These are phyloP conservation scores for Falco punctatus DNA, from an alignment of 2,113 vertebrate genomes.

Conservation along the genomic window DNA sequence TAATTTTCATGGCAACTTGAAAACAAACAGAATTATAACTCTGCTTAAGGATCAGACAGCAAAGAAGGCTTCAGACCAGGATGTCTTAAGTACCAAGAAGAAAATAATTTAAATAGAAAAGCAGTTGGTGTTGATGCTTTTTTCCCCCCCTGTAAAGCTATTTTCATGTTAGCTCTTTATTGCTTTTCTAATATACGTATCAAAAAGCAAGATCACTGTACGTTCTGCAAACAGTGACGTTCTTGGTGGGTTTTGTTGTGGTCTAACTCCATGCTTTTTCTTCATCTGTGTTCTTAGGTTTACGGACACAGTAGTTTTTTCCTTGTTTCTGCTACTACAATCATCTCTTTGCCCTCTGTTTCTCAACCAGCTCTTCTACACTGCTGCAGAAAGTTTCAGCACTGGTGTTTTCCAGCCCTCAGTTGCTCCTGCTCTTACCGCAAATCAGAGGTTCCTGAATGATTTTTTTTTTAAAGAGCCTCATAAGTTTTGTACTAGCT, in stretches of 20 bases:
- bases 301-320: background rate
- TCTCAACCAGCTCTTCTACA: background rate
- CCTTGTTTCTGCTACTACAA: background rate
- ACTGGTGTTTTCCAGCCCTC: background rate
- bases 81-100: background rate
- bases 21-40: background rate
- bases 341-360: background rate
- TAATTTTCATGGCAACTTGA: slow-evolving; percentile 46
- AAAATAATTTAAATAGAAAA: background rate
- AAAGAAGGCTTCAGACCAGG: background rate
- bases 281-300: background rate
- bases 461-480: background rate
- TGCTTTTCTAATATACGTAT: background rate
- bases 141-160: accelerated
- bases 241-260: background rate
- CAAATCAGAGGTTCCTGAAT: background rate
- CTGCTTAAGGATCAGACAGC: background rate
- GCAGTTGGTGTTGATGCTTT: background rate
- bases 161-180: background rate
- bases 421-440: background rate
- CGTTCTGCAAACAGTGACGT: background rate
- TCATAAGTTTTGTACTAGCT: background rate
- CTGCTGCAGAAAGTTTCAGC: background rate
- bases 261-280: background rate
- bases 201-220: background rate